Conservation (phyloP, 2,113 vertebrate species). For the Grantiella picta region DNA sequence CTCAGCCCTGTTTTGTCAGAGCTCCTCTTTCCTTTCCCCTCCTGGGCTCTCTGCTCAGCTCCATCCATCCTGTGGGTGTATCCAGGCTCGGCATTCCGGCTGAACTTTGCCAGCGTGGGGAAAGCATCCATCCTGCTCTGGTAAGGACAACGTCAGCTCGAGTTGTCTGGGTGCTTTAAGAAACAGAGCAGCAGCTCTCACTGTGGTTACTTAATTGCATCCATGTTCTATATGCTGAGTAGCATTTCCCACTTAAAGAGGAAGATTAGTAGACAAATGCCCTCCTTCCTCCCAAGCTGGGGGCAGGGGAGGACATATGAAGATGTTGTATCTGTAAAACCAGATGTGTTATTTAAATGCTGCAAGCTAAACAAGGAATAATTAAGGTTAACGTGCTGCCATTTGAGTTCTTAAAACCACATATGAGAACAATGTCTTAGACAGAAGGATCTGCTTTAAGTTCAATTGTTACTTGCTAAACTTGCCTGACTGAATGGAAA, state of each 20-base stretch:
- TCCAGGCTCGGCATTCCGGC: neutral
- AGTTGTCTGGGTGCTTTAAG: neutral
- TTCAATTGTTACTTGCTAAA: conserved; percentile 15
- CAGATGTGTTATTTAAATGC: conserved; percentile 43
- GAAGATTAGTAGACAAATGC: conserved; percentile 19
- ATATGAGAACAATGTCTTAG: neutral
- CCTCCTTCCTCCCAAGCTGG: neutral
- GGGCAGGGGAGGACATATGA: rapidly evolving
- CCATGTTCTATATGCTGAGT: conserved; percentile 3
- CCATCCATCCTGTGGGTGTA: rapidly evolving
- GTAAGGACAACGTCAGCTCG: neutral
- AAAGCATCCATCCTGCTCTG: neutral
- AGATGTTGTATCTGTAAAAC: conserved; percentile 29
- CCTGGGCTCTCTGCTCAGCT: neutral
- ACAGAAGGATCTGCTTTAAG: conserved; percentile 34
- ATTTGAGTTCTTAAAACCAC: conserved; percentile 39
- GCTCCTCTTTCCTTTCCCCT: neutral
- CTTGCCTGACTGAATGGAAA: conserved; percentile 12
- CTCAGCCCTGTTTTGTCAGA: neutral
- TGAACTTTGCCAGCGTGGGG: neutral
- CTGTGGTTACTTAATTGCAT: conserved; percentile 37
- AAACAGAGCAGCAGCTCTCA: neutral
- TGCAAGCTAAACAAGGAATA: conserved; percentile 27
- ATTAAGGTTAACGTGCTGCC: conserved; percentile 35
- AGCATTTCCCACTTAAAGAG: neutral